Percentiles rank a stretch among this genome's conserved stretches.
phyloP scores from a whole-genome alignment of 1,140 invertebrate species.

The Drosophila obscura region DNA sequence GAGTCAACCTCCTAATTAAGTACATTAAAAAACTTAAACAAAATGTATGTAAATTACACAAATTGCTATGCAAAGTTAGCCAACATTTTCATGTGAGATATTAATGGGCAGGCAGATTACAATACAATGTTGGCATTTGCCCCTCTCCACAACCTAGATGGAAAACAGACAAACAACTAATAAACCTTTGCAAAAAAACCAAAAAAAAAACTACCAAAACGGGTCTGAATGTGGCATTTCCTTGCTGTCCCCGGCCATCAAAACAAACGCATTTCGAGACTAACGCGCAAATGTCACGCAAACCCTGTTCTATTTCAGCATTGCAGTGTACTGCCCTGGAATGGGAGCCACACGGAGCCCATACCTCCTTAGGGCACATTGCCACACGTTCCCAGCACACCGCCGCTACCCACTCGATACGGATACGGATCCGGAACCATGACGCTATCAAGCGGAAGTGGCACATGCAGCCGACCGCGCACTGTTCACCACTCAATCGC shows the following conservation, averaged over 20 bases:
- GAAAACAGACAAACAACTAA: slow-evolving; percentile 67
- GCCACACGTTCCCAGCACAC: no score
- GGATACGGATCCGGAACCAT: slow-evolving; percentile 65
- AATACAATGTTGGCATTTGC: slow-evolving; percentile 29
- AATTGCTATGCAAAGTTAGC: slow-evolving; percentile 43
- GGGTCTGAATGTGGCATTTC: slow-evolving; percentile 61
- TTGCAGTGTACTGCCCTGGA: slow-evolving; percentile 25
- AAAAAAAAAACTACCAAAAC: slow-evolving; percentile 29
- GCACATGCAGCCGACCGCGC: slow-evolving; percentile 73
- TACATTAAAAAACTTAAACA: slow-evolving; percentile 46
- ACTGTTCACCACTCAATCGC: slow-evolving; percentile 71
- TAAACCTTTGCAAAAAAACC: slow-evolving; percentile 27
- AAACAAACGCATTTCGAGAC: slow-evolving; percentile 63
- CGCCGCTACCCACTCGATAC: slow-evolving; percentile 55
- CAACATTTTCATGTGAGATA: slow-evolving; percentile 6
- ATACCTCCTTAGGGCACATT: slow-evolving; percentile 1
- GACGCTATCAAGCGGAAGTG: slow-evolving; percentile 81
- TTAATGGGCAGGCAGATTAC: slow-evolving; percentile 32
- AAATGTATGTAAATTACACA: slow-evolving; percentile 44
- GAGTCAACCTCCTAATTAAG: no score
- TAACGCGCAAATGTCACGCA: slow-evolving; percentile 75
- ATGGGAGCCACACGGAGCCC: slow-evolving; percentile 19
- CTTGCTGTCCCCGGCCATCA: slow-evolving; percentile 50
- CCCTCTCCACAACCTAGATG: neutral
- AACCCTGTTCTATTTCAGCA: slow-evolving; percentile 51